Percentiles rank a stretch among this genome's conserved stretches.
These are phyloP conservation scores for Lasioglossum pauxillum DNA, from an alignment of 2,888 invertebrate species.

Conservation along the genomic window DNA sequence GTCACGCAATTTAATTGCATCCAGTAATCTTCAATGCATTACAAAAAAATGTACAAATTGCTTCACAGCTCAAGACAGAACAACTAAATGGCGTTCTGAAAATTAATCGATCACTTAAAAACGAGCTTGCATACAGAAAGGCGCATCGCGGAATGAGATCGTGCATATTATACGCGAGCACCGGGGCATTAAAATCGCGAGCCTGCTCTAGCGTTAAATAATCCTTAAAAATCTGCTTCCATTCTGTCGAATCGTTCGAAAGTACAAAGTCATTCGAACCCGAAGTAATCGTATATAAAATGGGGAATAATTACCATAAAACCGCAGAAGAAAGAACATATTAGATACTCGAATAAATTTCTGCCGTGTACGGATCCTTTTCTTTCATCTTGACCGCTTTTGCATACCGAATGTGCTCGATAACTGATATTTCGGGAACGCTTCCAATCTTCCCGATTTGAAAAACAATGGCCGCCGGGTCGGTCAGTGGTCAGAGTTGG, in stretches of 20 bases:
- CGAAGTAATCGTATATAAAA: constrained; percentile 22
- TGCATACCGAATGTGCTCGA: constrained; percentile 35
- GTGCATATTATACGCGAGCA: neutral
- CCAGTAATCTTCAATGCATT: neutral
- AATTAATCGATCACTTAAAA: neutral
- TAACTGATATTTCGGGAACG: constrained; percentile 49
- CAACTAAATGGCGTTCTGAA: neutral
- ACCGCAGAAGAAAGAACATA: constrained; percentile 37
- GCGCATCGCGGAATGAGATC: neutral
- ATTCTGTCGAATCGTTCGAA: neutral
- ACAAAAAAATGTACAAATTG: neutral
- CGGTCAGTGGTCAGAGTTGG: constrained; percentile 8
- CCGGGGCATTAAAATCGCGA: neutral
- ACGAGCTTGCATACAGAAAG: neutral
- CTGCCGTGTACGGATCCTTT: constrained; percentile 12
- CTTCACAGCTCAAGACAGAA: neutral
- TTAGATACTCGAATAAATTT: neutral
- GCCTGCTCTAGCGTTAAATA: neutral
- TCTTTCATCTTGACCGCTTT: constrained; percentile 18
- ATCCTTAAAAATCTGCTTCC: neutral
- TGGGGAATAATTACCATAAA: neutral
- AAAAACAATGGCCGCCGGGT: constrained; percentile 10
- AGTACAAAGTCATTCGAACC: neutral
- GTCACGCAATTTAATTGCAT: neutral
- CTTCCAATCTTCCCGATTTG: constrained; percentile 35